Evolutionary conservation across 2,888 invertebrate genomes (phyloP).

Genomic region (Agrilus cyanescens): DNA sequence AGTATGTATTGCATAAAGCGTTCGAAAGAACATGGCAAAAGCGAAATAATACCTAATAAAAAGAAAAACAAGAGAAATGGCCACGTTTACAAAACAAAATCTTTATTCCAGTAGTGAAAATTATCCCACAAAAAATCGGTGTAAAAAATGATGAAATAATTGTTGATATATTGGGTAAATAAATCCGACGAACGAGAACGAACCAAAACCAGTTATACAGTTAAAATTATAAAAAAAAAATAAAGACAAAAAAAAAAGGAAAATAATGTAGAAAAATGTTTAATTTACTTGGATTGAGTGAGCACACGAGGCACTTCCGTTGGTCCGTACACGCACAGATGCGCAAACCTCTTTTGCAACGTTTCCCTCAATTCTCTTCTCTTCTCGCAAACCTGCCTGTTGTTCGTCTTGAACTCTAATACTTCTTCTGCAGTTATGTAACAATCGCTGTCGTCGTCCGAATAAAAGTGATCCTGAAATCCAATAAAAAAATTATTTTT

Average conservation of each 20-base stretch:
- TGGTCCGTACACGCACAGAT: slow-evolving; percentile 54
- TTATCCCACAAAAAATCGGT: no score
- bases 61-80: no score
- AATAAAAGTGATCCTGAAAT: slow-evolving; percentile 63
- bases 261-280: slow-evolving; percentile 22
- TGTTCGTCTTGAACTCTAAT: slow-evolving; percentile 71
- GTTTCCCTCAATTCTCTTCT: slow-evolving; percentile 72
- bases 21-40: no score
- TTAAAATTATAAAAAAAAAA: not conserved
- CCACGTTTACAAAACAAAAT: no score
- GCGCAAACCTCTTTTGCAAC: slow-evolving; percentile 70
- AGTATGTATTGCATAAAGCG: no score
- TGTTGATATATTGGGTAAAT: not conserved
- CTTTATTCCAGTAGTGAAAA: no score
- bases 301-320: slow-evolving; percentile 31
- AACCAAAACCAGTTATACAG: not conserved
- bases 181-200: not conserved
- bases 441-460: slow-evolving; percentile 59
- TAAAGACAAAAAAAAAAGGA: not conserved
- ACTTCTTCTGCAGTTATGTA: slow-evolving; percentile 85
- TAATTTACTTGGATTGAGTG: slow-evolving; percentile 32
- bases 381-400: slow-evolving; percentile 64
- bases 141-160: not conserved
- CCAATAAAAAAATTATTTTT: slow-evolving; percentile 1
- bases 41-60: no score